Evolutionary conservation across 2,113 vertebrate species (phyloP).

Genomic region (Tretioscincus oriximinensis): DNA sequence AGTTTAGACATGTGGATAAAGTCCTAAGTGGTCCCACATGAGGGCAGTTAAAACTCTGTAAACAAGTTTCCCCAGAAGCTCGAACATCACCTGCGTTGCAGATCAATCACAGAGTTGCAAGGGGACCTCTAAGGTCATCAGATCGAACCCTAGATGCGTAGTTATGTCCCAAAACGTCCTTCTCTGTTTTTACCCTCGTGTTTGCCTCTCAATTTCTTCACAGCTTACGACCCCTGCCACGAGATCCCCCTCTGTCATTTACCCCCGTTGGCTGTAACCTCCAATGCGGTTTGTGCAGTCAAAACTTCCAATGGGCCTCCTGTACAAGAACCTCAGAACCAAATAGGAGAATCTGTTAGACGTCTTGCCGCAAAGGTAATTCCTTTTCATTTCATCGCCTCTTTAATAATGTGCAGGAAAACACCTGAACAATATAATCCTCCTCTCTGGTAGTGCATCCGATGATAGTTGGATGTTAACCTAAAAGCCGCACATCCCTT

Average conservation of each 20-base stretch:
- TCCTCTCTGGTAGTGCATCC: rapidly evolving
- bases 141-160: no score
- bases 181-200: background rate
- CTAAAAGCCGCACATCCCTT: background rate
- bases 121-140: no score
- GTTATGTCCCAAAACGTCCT: background rate
- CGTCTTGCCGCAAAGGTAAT: slow-evolving; percentile 89
- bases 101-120: slow-evolving; percentile 24
- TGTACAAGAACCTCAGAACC: slow-evolving; percentile 76
- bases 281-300: slow-evolving; percentile 65
- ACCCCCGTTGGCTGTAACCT: slow-evolving; percentile 69
- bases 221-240: slow-evolving; percentile 76
- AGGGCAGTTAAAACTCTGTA: background rate
- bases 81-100: background rate
- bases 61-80: slow-evolving; percentile 11
- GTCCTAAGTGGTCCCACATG: slow-evolving; percentile 21
- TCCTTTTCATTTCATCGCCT: rapidly evolving
- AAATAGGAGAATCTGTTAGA: slow-evolving; percentile 81
- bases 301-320: slow-evolving; percentile 69
- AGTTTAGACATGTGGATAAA: background rate
- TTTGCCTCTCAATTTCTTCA: slow-evolving; percentile 17
- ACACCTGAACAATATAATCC: background rate
- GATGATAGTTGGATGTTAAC: background rate
- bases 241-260: slow-evolving; percentile 87
- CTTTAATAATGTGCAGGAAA: rapidly evolving